A percentile compares a stretch with the other conserved stretches of the same genome.
Evolutionary conservation across 2,888 invertebrate species (phyloP).

Genomic region (Phortica okadai): DNA sequence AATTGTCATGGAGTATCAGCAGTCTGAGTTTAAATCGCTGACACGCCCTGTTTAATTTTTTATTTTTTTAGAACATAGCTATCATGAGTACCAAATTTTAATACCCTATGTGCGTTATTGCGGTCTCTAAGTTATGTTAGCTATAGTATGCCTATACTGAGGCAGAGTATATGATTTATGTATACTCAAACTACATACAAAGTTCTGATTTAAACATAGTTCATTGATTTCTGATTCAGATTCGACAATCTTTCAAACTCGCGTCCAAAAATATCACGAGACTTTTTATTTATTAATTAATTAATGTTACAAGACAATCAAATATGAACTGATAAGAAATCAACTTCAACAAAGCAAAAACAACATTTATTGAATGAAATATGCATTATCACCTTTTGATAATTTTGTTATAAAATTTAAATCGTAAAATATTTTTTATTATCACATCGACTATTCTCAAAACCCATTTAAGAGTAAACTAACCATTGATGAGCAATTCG

Average conservation of each 20-base stretch:
- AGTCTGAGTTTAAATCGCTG: background rate
- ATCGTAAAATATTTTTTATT: background rate
- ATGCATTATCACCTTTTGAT: conserved; percentile 9
- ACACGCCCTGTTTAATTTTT: background rate
- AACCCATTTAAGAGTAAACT: background rate
- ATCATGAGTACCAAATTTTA: background rate
- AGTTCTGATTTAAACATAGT: too few species aligned
- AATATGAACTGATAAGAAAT: background rate
- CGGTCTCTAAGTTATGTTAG: too few species aligned
- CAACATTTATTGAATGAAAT: background rate
- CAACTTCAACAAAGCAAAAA: background rate
- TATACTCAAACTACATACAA: too few species aligned
- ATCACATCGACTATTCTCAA: background rate
- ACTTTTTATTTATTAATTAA: conserved; percentile 11
- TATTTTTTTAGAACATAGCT: background rate
- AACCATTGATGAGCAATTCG: background rate
- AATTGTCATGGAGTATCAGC: background rate
- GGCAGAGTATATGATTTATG: too few species aligned
- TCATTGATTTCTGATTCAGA: too few species aligned
- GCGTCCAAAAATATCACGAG: conserved; percentile 17
- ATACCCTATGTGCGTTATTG: background rate
- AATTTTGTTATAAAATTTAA: background rate
- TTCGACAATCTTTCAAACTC: too few species aligned
- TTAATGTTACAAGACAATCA: background rate
- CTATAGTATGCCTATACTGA: too few species aligned